A percentile compares a stretch with the other conserved stretches of the same genome.
Evolutionary conservation across 2,888 invertebrate species (phyloP).

Genomic region (Margaritifera margaritifera): DNA sequence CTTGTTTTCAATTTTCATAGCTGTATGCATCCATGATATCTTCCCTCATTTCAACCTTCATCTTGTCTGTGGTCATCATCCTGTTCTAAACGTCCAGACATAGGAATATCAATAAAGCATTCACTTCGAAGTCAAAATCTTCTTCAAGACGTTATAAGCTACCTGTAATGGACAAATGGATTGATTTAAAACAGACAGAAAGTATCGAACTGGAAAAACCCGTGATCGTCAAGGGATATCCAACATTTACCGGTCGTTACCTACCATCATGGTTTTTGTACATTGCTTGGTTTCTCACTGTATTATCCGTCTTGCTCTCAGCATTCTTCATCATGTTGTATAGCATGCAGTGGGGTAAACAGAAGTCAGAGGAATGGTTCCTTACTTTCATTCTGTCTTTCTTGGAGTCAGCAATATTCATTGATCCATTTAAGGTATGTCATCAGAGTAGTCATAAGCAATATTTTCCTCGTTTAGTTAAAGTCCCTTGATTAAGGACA

Average conservation of each 20-base stretch:
- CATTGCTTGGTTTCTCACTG: slow-evolving; percentile 31
- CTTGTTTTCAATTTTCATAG: too few relatives aligned
- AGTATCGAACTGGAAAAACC: slow-evolving; percentile 24
- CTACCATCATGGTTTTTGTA: slow-evolving; percentile 37
- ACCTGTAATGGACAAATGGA: too few relatives aligned
- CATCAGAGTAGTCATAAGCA: too few relatives aligned
- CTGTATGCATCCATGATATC: slow-evolving; percentile 21
- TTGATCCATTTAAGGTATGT: slow-evolving; percentile 32
- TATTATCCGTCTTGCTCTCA: slow-evolving; percentile 21
- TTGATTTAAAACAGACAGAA: slow-evolving; percentile 4
- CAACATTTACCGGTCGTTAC: slow-evolving; percentile 7
- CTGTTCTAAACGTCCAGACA: slow-evolving; percentile 29
- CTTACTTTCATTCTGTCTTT: slow-evolving; percentile 25
- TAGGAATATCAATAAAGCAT: slow-evolving; percentile 5
- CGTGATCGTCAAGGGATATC: slow-evolving; percentile 15
- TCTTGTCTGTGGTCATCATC: slow-evolving; percentile 13
- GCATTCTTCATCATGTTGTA: slow-evolving; percentile 28
- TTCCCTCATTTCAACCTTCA: slow-evolving; percentile 21
- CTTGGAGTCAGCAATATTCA: slow-evolving; percentile 20
- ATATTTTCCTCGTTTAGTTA: too few relatives aligned
- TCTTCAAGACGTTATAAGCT: too few relatives aligned
- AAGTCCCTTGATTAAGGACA: too few relatives aligned
- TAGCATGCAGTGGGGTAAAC: slow-evolving; percentile 36
- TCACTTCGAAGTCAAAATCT: too few relatives aligned
- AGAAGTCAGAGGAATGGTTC: slow-evolving; percentile 29